Percentiles rank a stretch among this genome's conserved stretches.
Evolutionary conservation across 2,888 invertebrate genomes (phyloP).

Genomic region (Melieria crassipennis): DNA sequence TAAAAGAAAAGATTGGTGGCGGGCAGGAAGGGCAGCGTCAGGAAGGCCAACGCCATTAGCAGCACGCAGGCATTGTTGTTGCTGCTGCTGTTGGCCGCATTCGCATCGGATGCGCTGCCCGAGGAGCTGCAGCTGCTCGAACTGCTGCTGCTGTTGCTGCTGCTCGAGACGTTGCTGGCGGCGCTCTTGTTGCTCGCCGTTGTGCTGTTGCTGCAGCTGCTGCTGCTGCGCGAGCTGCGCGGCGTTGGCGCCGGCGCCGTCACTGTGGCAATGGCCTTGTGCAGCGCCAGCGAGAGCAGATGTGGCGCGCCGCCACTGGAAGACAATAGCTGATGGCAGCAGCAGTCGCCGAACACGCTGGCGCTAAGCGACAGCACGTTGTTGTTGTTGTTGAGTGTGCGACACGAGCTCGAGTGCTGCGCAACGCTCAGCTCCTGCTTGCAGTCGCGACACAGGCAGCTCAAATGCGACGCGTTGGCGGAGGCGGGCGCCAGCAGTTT

Average conservation of each 20-base stretch:
- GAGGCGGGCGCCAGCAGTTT: conserved; percentile 27
- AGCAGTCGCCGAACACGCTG: conserved; percentile 43
- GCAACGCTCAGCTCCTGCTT: conserved; percentile 72
- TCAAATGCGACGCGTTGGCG: conserved; percentile 37
- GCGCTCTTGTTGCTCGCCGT: conserved; percentile 66
- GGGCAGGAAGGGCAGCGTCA: conserved; percentile 92
- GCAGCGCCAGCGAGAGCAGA: conserved; percentile 48
- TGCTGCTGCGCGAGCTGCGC: conserved; percentile 62
- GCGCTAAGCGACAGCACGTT: conserved; percentile 54
- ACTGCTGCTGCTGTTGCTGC: conserved; percentile 39
- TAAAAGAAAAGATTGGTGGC: conserved; percentile 97
- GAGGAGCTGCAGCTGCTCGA: conserved; percentile 4
- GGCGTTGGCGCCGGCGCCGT: conserved; percentile 40
- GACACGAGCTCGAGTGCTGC: conserved; percentile 76
- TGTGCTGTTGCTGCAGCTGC: conserved; percentile 64
- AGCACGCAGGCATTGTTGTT: conserved; percentile 54
- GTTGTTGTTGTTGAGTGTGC: conserved; percentile 73
- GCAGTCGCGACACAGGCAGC: conserved; percentile 73
- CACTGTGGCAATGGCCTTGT: conserved; percentile 46
- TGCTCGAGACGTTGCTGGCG: conserved; percentile 59
- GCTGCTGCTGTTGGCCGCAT: conserved; percentile 19
- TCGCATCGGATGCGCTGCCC: conserved; percentile 24
- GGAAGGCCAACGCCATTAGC: conserved; percentile 77
- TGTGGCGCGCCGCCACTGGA: conserved; percentile 46
- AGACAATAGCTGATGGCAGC: conserved; percentile 56